Conservation (phyloP, 2,113 vertebrate species). For the Alosa alosa region DNA sequence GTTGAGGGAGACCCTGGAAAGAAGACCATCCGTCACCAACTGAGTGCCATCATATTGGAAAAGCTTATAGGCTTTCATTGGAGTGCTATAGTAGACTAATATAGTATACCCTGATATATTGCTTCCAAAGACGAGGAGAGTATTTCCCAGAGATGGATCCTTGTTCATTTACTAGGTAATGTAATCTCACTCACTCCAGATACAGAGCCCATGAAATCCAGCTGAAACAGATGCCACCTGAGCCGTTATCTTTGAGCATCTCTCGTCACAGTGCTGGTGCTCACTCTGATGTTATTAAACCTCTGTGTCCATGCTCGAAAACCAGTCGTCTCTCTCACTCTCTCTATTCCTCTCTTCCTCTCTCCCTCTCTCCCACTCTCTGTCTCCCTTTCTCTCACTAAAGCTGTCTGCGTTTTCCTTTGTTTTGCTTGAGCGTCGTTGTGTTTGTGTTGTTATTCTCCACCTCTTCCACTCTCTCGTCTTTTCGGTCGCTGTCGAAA, state of each 20-base stretch:
- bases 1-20: neutral
- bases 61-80: constrained; percentile 29
- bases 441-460: too few species aligned
- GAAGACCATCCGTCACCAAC: neutral
- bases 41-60: constrained; percentile 35
- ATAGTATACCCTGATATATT: constrained; percentile 32
- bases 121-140: constrained; percentile 13
- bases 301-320: neutral
- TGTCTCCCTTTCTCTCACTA: neutral
- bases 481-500: neutral
- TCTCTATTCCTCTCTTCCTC: neutral
- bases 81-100: constrained; percentile 13
- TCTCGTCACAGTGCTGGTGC: neutral
- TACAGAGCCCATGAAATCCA: constrained; percentile 33
- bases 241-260: constrained; percentile 21
- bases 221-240: constrained; percentile 37
- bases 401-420: too few species aligned
- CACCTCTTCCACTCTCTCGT: neutral
- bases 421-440: too few species aligned
- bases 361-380: constrained; percentile 17
- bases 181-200: constrained; percentile 35
- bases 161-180: constrained; percentile 26
- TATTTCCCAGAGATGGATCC: constrained; percentile 38
- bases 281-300: neutral
- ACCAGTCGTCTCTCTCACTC: neutral